Percentiles rank a stretch among this genome's conserved stretches.
Evolutionary conservation across 2,113 vertebrate species (phyloP).

Genomic region (Atherinomorus stipes): DNA sequence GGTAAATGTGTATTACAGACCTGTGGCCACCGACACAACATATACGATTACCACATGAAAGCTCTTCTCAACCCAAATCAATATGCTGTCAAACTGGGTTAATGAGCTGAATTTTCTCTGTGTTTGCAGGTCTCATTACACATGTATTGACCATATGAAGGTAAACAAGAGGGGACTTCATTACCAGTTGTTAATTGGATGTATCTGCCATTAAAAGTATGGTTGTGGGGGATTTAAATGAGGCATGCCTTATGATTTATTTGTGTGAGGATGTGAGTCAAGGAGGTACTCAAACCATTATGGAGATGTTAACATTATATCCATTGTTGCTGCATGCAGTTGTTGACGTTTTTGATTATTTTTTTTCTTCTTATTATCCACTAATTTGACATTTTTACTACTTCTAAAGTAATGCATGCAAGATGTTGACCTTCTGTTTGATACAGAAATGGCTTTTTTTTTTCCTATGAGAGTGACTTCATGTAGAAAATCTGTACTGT

Average conservation of each 20-base stretch:
- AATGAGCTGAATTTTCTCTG: slow-evolving; percentile 32
- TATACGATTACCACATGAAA: background rate
- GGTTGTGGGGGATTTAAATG: slow-evolving; percentile 80
- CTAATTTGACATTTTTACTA: slow-evolving; percentile 69
- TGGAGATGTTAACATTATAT: slow-evolving; percentile 87
- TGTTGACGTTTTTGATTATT: slow-evolving; percentile 85
- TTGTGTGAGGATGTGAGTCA: slow-evolving; percentile 81
- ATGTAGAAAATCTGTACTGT: slow-evolving; percentile 74
- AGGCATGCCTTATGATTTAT: slow-evolving; percentile 97
- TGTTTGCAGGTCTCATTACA: slow-evolving; percentile 72
- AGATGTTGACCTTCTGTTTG: slow-evolving; percentile 78
- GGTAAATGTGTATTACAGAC: slow-evolving; percentile 35
- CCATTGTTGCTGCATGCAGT: slow-evolving; percentile 92
- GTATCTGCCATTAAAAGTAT: slow-evolving; percentile 74
- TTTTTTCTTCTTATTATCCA: slow-evolving; percentile 43
- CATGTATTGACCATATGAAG: slow-evolving; percentile 81
- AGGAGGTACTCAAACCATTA: slow-evolving; percentile 79
- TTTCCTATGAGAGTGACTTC: slow-evolving; percentile 72
- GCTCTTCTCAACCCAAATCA: background rate
- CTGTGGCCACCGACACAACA: slow-evolving; percentile 18
- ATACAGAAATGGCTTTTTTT: slow-evolving; percentile 67
- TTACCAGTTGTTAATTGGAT: slow-evolving; percentile 62
- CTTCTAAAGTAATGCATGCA: slow-evolving; percentile 83
- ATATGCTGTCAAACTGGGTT: background rate
- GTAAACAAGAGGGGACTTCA: slow-evolving; percentile 73